Base-by-base conservation (phyloP, 2,113 vertebrate species). In the Jaculus jaculus region DNA sequence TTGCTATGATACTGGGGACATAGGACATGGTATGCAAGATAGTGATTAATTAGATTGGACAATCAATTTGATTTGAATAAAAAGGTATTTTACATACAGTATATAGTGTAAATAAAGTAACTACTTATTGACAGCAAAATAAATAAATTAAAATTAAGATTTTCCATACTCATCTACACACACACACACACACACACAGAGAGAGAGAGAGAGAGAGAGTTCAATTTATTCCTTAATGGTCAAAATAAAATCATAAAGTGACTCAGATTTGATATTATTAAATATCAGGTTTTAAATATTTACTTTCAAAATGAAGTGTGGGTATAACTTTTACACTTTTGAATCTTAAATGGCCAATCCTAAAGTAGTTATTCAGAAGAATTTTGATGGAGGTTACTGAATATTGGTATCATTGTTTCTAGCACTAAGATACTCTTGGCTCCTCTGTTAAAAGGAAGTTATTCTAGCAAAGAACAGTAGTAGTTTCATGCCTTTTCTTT, bases 41-140 rank as follows among this genome's bases (percentile, higher is more conserved):
- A 88, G 54, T 86, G 58, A 90, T 93, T 82, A 91, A n/a, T 88
- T 68, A 54, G 68, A 68, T 80, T 96, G 68, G 24, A 24, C 34
- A 81, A 5, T 23, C 60, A 75, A 8, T 92, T 51, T 93, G 87
- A 89, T 81, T 61, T 84, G 37, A 32, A 32, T 37, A 60, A 61
- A 54, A 47, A 66, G 74, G 34, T 10, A 18, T 47, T 89, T 90
- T 92, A 87, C 28, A 75, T 75, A 90, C 86, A 92, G 61, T 83
- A 60, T 3, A n/a, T 77, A 47, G 15, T 86, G 15, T 66, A 90
- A 58, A 63, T 81, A 74, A 92, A 84, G 58, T 66, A 58, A 54
- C 54, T 32, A 77, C 86, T 72, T 69, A 74, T 58, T 81, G 72
- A 28, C 18, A 47, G 5, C 34, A 93, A 0, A 28, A 42, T 9